Conservation (phyloP, 1,140 invertebrate genomes). For the Drosophila kohkoa region DNA sequence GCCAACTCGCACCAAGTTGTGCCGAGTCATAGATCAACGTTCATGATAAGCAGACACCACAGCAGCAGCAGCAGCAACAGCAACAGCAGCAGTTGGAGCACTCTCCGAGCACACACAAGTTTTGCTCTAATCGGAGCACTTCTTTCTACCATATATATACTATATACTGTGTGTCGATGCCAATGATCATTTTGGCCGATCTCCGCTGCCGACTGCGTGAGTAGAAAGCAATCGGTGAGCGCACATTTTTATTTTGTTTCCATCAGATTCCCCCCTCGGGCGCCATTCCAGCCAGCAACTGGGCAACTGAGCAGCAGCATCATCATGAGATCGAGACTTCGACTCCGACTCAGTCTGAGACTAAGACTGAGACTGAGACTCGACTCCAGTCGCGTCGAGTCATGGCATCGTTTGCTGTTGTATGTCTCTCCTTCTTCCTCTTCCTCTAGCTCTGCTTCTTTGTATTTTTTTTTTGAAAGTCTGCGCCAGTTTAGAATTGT, state of each 20-base stretch:
- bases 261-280: slow-evolving; percentile 44
- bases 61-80: slow-evolving; percentile 2
- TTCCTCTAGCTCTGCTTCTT: slow-evolving; percentile 9
- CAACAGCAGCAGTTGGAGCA: slow-evolving; percentile 21
- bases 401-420: slow-evolving; percentile 27
- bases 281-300: slow-evolving; percentile 17
- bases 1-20: slow-evolving; percentile 56
- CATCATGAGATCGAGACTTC: slow-evolving; percentile 30
- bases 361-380: neutral
- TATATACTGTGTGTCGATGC: slow-evolving; percentile 1
- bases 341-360: no score
- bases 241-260: slow-evolving; percentile 18
- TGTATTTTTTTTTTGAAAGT: slow-evolving; percentile 66
- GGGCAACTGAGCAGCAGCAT: slow-evolving; percentile 13
- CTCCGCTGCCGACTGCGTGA: slow-evolving; percentile 44
- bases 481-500: slow-evolving; percentile 66
- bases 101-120: neutral
- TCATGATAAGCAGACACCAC: slow-evolving; percentile 67
- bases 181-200: slow-evolving; percentile 22
- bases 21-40: slow-evolving; percentile 78
- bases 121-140: neutral
- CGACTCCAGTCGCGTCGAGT: neutral
- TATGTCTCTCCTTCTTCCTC: no score
- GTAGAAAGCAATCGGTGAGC: slow-evolving; percentile 57
- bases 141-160: neutral